These are phyloP conservation scores for Peucedramus taeniatus DNA, from an alignment of 2,113 vertebrate genomes.

Conservation along the genomic window DNA sequence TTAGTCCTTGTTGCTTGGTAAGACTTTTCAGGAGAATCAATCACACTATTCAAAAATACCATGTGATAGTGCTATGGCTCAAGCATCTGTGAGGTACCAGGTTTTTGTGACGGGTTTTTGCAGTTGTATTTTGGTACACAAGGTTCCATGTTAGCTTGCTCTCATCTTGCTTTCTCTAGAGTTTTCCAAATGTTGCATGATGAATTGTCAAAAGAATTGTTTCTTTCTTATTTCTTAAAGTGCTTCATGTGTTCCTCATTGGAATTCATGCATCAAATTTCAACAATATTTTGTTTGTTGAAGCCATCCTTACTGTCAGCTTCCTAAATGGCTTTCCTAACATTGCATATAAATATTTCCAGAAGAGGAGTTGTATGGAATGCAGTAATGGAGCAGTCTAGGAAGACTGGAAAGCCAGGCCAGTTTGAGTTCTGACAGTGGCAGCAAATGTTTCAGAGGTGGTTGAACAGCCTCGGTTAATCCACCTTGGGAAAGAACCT, in stretches of 20 bases:
- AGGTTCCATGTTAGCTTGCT: not conserved
- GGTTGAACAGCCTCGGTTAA: not conserved
- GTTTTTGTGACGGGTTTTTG: not conserved
- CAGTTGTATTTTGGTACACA: not conserved
- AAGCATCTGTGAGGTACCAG: not conserved
- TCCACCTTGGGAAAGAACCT: not conserved
- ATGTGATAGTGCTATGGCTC: not conserved
- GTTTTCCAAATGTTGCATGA: not conserved
- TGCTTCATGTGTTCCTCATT: not conserved
- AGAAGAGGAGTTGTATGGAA: not conserved
- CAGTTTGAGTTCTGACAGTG: not conserved
- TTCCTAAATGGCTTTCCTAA: not conserved
- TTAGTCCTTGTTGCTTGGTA: not conserved
- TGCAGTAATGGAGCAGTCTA: not conserved
- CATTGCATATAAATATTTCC: not conserved
- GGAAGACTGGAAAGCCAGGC: not conserved
- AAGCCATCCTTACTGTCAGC: not conserved
- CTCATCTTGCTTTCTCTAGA: not conserved
- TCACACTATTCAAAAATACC: not conserved
- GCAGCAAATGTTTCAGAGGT: not conserved
- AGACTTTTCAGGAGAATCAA: not conserved
- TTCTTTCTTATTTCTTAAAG: not conserved
- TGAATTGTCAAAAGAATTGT: not conserved
- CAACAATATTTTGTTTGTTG: not conserved
- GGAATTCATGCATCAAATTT: fast-evolving